Conservation (phyloP, 2,888 invertebrate species). For the Dasypogon diadema region DNA sequence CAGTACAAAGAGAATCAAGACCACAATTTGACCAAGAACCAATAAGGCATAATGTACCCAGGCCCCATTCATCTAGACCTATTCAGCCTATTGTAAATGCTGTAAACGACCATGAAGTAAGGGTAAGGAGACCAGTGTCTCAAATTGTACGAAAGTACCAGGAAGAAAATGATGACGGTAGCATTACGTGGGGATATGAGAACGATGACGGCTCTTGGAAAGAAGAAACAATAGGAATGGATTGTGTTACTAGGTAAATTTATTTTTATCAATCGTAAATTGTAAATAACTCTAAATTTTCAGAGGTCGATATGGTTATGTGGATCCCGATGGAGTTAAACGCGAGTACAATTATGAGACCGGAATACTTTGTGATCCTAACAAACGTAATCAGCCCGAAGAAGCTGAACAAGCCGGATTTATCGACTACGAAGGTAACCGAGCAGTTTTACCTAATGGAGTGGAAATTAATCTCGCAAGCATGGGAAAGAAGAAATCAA, state of each 20-base stretch:
- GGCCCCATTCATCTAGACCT: slow-evolving; percentile 65
- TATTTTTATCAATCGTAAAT: too few relatives aligned
- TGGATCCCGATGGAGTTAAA: slow-evolving; percentile 85
- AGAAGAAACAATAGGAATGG: slow-evolving; percentile 84
- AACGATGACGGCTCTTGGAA: slow-evolving; percentile 90
- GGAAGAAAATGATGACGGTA: slow-evolving; percentile 80
- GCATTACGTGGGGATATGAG: slow-evolving; percentile 89
- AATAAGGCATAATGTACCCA: slow-evolving; percentile 60
- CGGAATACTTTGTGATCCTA: slow-evolving; percentile 75
- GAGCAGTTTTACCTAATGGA: slow-evolving; percentile 79
- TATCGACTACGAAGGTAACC: slow-evolving; percentile 80
- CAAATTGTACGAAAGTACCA: slow-evolving; percentile 79
- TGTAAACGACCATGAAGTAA: slow-evolving; percentile 64
- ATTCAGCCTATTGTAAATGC: slow-evolving; percentile 62
- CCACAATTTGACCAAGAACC: slow-evolving; percentile 71
- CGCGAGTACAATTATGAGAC: slow-evolving; percentile 87
- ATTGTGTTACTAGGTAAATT: slow-evolving; percentile 75
- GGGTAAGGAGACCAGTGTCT: slow-evolving; percentile 76
- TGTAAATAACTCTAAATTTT: slow-evolving; percentile 56
- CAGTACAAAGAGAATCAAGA: slow-evolving; percentile 68
- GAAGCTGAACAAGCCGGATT: slow-evolving; percentile 74
- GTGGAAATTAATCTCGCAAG: slow-evolving; percentile 77
- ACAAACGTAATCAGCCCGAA: slow-evolving; percentile 69
- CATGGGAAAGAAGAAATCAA: slow-evolving; percentile 78
- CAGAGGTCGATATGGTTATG: slow-evolving; percentile 85